Base-by-base conservation (phyloP, 2,888 invertebrate species). In the Mythimna albipuncta region DNA sequence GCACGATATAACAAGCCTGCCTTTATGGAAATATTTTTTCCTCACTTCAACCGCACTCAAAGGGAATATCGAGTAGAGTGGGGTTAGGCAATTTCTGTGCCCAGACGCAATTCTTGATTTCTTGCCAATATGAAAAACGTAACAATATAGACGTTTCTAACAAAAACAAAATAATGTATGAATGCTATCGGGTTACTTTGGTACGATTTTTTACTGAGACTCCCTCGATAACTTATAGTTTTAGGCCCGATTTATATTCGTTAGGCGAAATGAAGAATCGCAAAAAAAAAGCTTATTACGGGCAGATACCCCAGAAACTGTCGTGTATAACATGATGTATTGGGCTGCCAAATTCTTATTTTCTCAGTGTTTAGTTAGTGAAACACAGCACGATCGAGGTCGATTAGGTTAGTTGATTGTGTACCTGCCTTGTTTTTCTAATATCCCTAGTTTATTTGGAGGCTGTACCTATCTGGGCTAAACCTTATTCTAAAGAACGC, bases 1-100 rank as follows among this genome's bases (percentile, higher is more conserved):
- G 71, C 79, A 80, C 84, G 83, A 83, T 82, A 82, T 89, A 89
- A 90, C 86, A 77, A 85, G 81, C 73, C 78, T 77, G 71, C 78
- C 85, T 86, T 85, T 86, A 86, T 82, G 84, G 69, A 81, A 85
- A 85, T 85, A 81, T 86, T 81, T 86, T 84, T 84, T 82, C 79
- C 73, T 64, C 77, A 78, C 83, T 85, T 79, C 62, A 72, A 59
- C 65, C 72, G 77, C 72, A 77, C 79, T 84, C 73, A 78, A 72
- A 81, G 69, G 69, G 69, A 77, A 81, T 79, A 80, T 83, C 54
- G 64, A 79, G 70, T 75, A 52, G 76, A 74, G 80, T 69, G 74
- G 59, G 77, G 72, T 72, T 70, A 52, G 74, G 72, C 59, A 77
- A 82, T 75, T 54, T 75, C 58, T 54, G 74, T 72, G 67, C 64